Evolutionary conservation across 1,140 invertebrate genomes (phyloP).

Genomic region (Chlorops oryzae): DNA sequence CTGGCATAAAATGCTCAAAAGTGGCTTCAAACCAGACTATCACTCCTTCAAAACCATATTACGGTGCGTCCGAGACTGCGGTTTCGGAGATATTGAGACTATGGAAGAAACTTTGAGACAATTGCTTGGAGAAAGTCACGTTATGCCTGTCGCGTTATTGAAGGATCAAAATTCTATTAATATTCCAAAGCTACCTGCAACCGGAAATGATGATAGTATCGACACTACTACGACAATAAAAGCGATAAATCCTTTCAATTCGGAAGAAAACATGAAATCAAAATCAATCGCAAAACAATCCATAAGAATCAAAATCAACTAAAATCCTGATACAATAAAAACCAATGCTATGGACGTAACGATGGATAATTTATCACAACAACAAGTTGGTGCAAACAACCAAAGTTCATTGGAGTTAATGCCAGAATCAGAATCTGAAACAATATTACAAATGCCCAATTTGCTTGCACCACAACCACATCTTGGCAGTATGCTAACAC

Average conservation of each 20-base stretch:
- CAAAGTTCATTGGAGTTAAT: no score
- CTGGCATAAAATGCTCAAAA: constrained; percentile 73
- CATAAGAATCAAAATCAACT: no score
- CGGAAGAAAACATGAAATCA: not conserved
- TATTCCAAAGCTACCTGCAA: not conserved
- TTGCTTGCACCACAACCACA: constrained; percentile 53
- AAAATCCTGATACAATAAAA: no score
- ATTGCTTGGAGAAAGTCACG: constrained; percentile 17
- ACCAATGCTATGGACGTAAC: no score
- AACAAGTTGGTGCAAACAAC: no score
- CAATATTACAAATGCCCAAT: constrained; percentile 53
- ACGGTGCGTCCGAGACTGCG: constrained; percentile 69
- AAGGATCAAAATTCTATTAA: not conserved
- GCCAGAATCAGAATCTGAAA: no score
- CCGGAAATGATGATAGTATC: not conserved
- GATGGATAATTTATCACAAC: no score
- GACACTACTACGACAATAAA: not conserved
- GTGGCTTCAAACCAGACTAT: constrained; percentile 60
- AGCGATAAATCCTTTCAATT: not conserved
- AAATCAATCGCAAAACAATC: no score
- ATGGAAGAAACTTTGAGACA: constrained; percentile 49
- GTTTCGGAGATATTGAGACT: constrained; percentile 60
- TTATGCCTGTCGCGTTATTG: not conserved
- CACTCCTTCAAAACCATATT: constrained; percentile 78
- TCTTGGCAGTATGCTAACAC: constrained; percentile 53